phyloP scores from a whole-genome alignment of 2,888 invertebrate species.

The Zaprionus bogoriensis region DNA sequence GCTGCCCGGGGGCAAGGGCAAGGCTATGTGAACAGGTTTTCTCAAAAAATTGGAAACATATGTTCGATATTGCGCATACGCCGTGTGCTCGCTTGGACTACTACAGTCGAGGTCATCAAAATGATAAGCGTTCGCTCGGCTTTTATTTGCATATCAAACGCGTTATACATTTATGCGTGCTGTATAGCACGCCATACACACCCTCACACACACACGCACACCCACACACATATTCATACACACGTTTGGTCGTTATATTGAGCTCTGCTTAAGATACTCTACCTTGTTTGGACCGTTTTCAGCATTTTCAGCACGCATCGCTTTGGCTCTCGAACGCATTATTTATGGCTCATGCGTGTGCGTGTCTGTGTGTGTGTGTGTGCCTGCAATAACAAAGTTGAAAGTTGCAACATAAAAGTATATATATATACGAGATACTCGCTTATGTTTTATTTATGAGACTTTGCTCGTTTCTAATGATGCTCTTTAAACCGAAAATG shows the following conservation, averaged over 20 bases:
- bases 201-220: conserved; percentile 19
- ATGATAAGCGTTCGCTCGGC: conserved; percentile 35
- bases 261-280: conserved; percentile 41
- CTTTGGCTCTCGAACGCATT: conserved; percentile 54
- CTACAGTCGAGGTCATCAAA: conserved; percentile 32
- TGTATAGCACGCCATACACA: too few species aligned
- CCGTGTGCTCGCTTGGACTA: conserved; percentile 24
- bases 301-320: conserved; percentile 57
- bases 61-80: conserved; percentile 50
- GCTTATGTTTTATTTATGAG: conserved; percentile 59
- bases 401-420: conserved; percentile 38
- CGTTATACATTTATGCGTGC: conserved; percentile 56
- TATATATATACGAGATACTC: too few species aligned
- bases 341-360: conserved; percentile 57
- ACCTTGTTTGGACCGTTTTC: conserved; percentile 45
- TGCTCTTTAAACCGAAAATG: conserved; percentile 17
- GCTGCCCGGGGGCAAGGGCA: not conserved
- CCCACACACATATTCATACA: conserved; percentile 16
- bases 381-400: too few species aligned
- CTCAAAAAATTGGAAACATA: conserved; percentile 17
- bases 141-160: conserved; percentile 65
- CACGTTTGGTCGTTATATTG: conserved; percentile 48
- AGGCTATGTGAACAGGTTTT: not conserved
- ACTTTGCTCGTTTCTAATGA: conserved; percentile 25
- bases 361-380: not conserved